Conservation (phyloP, 1,140 invertebrate genomes). For the Orussus abietinus region DNA sequence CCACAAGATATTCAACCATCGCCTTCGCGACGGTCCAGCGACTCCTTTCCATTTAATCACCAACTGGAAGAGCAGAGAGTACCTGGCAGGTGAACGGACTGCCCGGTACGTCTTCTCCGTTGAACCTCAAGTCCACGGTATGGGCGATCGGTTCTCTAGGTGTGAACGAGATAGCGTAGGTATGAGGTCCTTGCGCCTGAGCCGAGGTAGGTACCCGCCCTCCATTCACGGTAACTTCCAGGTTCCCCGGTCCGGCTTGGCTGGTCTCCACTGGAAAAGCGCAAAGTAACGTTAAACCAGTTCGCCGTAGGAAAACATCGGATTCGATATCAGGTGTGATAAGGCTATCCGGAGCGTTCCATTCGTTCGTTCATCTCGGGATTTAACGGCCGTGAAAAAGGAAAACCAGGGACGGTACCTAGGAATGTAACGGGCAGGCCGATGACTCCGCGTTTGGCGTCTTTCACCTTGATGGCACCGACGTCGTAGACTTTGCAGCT, state of each 20-base stretch:
- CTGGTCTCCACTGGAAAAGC: slow-evolving; percentile 94
- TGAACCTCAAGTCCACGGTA: slow-evolving; percentile 91
- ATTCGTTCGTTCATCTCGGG: too few relatives aligned
- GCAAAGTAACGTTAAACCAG: too few relatives aligned
- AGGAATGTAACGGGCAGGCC: slow-evolving; percentile 93
- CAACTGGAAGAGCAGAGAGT: slow-evolving; percentile 8
- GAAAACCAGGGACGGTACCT: too few relatives aligned
- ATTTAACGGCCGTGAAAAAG: too few relatives aligned
- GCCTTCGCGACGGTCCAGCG: too few relatives aligned
- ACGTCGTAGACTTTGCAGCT: slow-evolving; percentile 94
- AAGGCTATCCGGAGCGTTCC: too few relatives aligned
- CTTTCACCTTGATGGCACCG: slow-evolving; percentile 89
- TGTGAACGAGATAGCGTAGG: slow-evolving; percentile 96
- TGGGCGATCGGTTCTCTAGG: slow-evolving; percentile 86
- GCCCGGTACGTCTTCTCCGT: slow-evolving; percentile 92
- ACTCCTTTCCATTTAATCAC: too few relatives aligned
- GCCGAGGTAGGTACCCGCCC: slow-evolving; percentile 93
- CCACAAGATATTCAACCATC: too few relatives aligned
- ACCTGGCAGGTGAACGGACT: slow-evolving; percentile 73
- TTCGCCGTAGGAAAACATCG: too few relatives aligned
- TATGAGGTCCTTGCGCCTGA: slow-evolving; percentile 89
- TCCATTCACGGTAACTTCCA: slow-evolving; percentile 96
- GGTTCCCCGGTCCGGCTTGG: slow-evolving; percentile 91
- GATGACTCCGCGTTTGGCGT: slow-evolving; percentile 83
- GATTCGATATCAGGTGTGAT: too few relatives aligned